These are phyloP conservation scores for Tokudaia tokunoshimensis DNA, from an alignment of 2,797 vertebrate species.

Conservation along the genomic window DNA sequence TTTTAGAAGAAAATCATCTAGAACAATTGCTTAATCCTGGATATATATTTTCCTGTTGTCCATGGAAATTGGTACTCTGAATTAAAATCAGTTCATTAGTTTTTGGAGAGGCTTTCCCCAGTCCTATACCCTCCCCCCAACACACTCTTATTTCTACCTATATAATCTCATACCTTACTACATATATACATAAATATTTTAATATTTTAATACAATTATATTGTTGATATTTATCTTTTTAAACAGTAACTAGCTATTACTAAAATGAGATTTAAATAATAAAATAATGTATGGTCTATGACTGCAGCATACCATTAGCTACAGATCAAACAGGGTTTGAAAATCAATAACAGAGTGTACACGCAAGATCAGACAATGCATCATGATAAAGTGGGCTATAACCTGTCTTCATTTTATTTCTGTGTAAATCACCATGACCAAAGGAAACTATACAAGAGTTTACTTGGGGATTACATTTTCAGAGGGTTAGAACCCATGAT, in stretches of 20 bases:
- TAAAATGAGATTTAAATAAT: not conserved
- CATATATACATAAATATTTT: not conserved
- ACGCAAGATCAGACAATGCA: too few species aligned
- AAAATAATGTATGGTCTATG: not conserved
- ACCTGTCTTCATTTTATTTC: not conserved
- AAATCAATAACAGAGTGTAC: not conserved
- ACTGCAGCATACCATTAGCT: not conserved
- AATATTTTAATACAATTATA: not conserved
- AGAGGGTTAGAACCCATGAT: not conserved
- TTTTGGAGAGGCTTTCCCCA: not conserved
- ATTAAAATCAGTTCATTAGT: not conserved
- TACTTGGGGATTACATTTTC: not conserved
- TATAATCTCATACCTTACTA: not conserved
- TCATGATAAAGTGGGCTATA: not conserved
- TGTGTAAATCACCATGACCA: not conserved
- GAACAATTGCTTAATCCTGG: not conserved
- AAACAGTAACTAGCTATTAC: not conserved
- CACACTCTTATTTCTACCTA: not conserved
- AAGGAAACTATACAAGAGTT: not conserved
- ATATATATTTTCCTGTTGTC: not conserved
- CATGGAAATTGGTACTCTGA: not conserved
- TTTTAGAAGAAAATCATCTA: not conserved
- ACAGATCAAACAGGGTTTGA: not conserved
- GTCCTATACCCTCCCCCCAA: not conserved
- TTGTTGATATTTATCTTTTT: not conserved